These are phyloP conservation scores for Brenthis ino DNA, from an alignment of 2,888 invertebrate genomes.

Conservation along the genomic window DNA sequence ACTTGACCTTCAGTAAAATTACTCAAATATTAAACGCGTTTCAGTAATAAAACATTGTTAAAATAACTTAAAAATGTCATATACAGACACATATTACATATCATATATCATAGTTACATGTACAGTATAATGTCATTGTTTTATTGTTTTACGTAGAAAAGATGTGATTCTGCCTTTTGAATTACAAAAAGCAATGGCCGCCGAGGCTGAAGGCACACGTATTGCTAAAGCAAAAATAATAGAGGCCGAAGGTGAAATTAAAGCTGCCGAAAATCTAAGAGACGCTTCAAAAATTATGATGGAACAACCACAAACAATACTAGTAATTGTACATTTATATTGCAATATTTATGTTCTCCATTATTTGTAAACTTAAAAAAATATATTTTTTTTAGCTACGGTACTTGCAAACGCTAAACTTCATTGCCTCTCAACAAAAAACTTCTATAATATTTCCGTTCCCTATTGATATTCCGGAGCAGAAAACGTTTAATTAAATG, in stretches of 20 bases:
- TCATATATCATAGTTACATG: neutral
- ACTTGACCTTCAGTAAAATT: constrained; percentile 30
- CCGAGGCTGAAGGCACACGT: constrained; percentile 63
- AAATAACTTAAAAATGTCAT: too few species aligned
- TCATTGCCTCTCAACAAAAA: constrained; percentile 51
- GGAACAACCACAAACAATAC: constrained; percentile 58
- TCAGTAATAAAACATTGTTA: neutral
- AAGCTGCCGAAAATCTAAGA: constrained; percentile 58
- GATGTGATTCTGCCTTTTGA: constrained; percentile 57
- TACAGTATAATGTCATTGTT: too few species aligned
- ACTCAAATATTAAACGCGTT: constrained; percentile 1
- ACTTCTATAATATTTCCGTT: constrained; percentile 61
- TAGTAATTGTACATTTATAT: constrained; percentile 54
- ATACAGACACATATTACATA: neutral
- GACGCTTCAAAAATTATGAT: constrained; percentile 56
- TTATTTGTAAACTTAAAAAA: neutral
- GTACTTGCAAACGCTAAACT: constrained; percentile 61
- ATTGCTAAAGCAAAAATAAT: constrained; percentile 62
- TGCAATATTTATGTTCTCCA: neutral
- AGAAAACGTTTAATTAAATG: neutral
- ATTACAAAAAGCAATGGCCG: constrained; percentile 64
- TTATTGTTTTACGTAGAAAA: constrained; percentile 46
- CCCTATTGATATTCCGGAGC: constrained; percentile 52
- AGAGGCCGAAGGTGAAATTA: constrained; percentile 63
- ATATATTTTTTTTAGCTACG: constrained; percentile 53